phyloP scores from a whole-genome alignment of 2,113 vertebrate species.

The Arizona elegans region DNA sequence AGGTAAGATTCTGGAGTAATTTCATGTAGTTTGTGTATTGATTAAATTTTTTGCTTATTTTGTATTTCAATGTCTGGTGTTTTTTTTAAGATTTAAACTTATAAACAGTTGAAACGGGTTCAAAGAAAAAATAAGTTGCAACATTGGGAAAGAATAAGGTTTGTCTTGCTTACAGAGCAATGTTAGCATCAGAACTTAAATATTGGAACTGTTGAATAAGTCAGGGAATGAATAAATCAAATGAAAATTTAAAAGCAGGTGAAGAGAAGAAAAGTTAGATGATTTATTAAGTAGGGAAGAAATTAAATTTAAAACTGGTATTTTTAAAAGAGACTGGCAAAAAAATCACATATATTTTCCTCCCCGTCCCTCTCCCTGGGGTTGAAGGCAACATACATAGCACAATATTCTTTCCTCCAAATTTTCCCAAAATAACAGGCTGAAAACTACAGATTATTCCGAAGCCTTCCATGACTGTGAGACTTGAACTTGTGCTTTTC shows the following conservation, averaged over 20 bases:
- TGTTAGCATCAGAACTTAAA: not conserved
- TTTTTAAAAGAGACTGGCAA: not conserved
- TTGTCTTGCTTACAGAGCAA: not conserved
- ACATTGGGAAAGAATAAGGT: not conserved
- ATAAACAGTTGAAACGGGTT: not conserved
- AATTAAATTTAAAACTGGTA: not conserved
- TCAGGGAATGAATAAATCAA: not conserved
- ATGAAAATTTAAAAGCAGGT: not conserved
- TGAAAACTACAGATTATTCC: not conserved
- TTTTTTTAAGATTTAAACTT: not conserved
- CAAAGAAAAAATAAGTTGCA: not conserved
- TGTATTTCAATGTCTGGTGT: not conserved
- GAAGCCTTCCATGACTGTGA: not conserved
- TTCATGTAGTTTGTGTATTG: not conserved
- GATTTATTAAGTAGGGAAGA: not conserved
- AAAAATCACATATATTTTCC: not conserved
- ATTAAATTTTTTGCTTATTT: not conserved
- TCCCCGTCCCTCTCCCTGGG: not conserved
- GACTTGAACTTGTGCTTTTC: not conserved
- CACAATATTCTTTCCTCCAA: not conserved
- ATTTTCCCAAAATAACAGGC: not conserved
- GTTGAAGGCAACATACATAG: not conserved
- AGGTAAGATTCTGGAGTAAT: not conserved
- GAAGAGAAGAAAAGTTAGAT: not conserved
- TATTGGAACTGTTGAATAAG: not conserved